Percentiles rank a stretch among this genome's conserved stretches.
Evolutionary conservation across 2,797 vertebrate genomes (phyloP).

Genomic region (Alauda arvensis): DNA sequence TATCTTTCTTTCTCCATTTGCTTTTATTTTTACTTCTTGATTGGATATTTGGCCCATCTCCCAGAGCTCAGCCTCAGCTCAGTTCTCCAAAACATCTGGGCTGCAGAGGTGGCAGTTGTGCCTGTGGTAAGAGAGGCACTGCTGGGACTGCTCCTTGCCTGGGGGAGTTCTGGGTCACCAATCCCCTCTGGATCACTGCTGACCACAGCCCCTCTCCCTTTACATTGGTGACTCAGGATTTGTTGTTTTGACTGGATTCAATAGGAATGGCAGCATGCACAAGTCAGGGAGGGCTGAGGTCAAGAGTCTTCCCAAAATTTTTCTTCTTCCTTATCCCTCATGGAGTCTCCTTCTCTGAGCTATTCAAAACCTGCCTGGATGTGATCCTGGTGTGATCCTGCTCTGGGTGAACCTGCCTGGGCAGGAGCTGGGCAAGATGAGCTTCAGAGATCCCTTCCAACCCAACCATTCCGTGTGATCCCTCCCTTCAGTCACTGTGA

Average conservation of each 20-base stretch:
- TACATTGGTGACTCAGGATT: background rate
- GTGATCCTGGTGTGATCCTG: background rate
- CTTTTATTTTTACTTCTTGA: background rate
- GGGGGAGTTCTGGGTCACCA: background rate
- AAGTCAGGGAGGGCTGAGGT: background rate
- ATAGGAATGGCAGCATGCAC: background rate
- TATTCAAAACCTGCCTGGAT: background rate
- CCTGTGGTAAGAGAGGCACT: background rate
- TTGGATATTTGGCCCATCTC: background rate
- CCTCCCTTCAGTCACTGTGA: background rate
- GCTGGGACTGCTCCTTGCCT: background rate
- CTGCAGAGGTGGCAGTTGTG: background rate
- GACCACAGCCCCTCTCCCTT: background rate
- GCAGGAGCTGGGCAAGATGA: background rate
- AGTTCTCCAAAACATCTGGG: background rate
- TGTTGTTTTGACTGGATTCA: background rate
- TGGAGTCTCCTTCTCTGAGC: background rate
- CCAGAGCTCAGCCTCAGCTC: background rate
- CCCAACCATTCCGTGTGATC: accelerated
- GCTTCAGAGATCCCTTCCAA: background rate
- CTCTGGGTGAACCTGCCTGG: background rate
- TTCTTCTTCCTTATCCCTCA: background rate
- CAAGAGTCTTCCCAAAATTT: background rate
- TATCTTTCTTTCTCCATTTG: background rate
- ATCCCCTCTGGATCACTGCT: background rate